Evolutionary conservation across 2,113 vertebrate species (phyloP), one percentile per base, ranked within the genome.

Genomic region (Pleuronectes platessa): DNA sequence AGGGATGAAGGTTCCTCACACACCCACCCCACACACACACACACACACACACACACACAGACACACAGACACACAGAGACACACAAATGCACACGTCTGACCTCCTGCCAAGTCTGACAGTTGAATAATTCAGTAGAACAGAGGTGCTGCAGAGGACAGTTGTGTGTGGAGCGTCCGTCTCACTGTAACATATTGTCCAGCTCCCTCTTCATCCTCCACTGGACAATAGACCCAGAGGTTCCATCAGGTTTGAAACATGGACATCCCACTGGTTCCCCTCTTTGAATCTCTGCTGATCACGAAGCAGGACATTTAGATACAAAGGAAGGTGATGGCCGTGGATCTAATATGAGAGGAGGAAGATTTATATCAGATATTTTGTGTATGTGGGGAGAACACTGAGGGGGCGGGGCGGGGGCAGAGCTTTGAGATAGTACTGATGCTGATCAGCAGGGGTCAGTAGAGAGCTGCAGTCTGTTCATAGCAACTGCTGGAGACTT

Each of bases 391-490:
- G 58, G 23, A 17, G 69, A 58, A 61, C 0, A 21, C 24, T 21
- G 21, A 83, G 53, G 23, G 18, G 15, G 18, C 4, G 14, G 17
- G 17, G 24, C 24, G 1, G 24, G 24, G 1, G 47, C 26, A 27
- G 15, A 2, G 45, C 13, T 77, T 4, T 53, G 24, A 3, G 54
- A 59, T 21, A 14, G 9, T 74, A 71, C 71, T 27, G 60, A 20
- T 3, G 3, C 37, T 24, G 53, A 24, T 10, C 85, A 81, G 37
- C 71, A 88, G 89, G 85, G 85, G 85, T n/a, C 83, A 89, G 85
- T 45, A 60, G 18, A 84, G 71, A 1, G 15, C 53, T 78, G 56
- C 58, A 61, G 13, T n/a, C 21, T 72, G 59, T 20, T 65, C 51
- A 17, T 23, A 21, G 69, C 56, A 56, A 4, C 18, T 10, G 23